phyloP scores from a whole-genome alignment of 2,888 invertebrate genomes.

The Globia sparganii region DNA sequence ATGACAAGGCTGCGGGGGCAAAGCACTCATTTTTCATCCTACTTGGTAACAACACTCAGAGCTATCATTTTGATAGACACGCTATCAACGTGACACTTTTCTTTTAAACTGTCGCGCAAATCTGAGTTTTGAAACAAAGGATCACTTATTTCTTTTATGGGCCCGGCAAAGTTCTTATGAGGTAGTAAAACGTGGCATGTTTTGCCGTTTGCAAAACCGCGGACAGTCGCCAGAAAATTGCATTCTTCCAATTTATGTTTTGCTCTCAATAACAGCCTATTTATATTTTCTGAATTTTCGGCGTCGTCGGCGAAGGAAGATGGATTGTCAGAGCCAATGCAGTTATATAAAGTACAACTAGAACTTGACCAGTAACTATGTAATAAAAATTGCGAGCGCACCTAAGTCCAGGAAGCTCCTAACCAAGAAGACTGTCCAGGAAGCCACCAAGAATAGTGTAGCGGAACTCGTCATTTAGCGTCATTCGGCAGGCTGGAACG shows the following conservation, averaged over 20 bases:
- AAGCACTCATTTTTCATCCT: constrained; percentile 55
- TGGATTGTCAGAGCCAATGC: neutral
- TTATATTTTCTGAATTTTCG: constrained; percentile 9
- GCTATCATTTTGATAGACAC: constrained; percentile 43
- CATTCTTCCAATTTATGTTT: neutral
- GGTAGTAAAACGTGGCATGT: neutral
- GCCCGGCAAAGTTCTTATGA: constrained; percentile 9
- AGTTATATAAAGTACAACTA: neutral
- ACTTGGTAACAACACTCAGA: constrained; percentile 51
- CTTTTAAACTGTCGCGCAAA: constrained; percentile 11
- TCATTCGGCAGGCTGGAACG: constrained; percentile 60
- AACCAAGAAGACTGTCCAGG: constrained; percentile 55
- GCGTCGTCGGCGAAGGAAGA: neutral
- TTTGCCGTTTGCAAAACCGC: constrained; percentile 11
- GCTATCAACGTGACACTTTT: constrained; percentile 11
- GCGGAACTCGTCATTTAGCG: constrained; percentile 65
- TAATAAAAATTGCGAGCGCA: constrained; percentile 29
- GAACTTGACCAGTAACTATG: constrained; percentile 20
- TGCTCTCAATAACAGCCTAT: neutral
- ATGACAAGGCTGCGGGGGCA: constrained; percentile 63
- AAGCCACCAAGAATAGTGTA: constrained; percentile 62
- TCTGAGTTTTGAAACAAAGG: constrained; percentile 10
- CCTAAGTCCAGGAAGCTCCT: constrained; percentile 33
- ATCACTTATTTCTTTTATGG: constrained; percentile 30
- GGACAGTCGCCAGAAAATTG: constrained; percentile 11